Evolutionary conservation across 2,113 vertebrate species (phyloP).

Genomic region (Triplophysa dalaica): DNA sequence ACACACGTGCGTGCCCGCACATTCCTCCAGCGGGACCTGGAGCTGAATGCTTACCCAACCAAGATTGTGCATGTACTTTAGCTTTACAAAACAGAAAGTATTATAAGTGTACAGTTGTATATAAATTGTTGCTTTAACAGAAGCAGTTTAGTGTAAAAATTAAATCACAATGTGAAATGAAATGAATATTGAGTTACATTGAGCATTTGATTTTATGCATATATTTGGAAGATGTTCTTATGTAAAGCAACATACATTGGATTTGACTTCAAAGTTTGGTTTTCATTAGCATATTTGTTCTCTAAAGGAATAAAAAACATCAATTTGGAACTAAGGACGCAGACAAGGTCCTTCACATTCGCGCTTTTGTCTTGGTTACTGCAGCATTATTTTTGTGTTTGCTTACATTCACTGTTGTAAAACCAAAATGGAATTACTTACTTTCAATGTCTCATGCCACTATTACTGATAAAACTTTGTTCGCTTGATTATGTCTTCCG

Average conservation of each 20-base stretch:
- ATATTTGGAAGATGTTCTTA: too few relatives aligned
- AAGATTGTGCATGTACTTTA: constrained; percentile 9
- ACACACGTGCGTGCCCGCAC: constrained; percentile 52
- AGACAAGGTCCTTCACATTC: too few relatives aligned
- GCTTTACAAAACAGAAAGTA: constrained; percentile 30
- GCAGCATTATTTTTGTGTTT: too few relatives aligned
- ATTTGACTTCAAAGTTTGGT: too few relatives aligned
- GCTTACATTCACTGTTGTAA: background rate
- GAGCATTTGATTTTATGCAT: too few relatives aligned
- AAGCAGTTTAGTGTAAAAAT: background rate
- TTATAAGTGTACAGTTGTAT: constrained; percentile 18
- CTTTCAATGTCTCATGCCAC: too few relatives aligned
- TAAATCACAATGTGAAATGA: background rate
- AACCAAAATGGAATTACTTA: background rate
- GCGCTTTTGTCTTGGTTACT: too few relatives aligned
- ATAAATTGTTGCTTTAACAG: background rate
- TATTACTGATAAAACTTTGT: background rate
- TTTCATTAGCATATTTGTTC: too few relatives aligned
- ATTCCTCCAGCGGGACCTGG: constrained; percentile 59
- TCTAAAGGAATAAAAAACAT: too few relatives aligned
- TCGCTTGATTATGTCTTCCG: background rate
- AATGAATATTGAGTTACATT: too few relatives aligned
- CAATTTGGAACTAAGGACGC: too few relatives aligned
- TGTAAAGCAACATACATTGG: too few relatives aligned
- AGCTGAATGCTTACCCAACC: constrained; percentile 57